These are phyloP conservation scores for Musca vetustissima DNA, from an alignment of 1,140 invertebrate species.

Conservation along the genomic window DNA sequence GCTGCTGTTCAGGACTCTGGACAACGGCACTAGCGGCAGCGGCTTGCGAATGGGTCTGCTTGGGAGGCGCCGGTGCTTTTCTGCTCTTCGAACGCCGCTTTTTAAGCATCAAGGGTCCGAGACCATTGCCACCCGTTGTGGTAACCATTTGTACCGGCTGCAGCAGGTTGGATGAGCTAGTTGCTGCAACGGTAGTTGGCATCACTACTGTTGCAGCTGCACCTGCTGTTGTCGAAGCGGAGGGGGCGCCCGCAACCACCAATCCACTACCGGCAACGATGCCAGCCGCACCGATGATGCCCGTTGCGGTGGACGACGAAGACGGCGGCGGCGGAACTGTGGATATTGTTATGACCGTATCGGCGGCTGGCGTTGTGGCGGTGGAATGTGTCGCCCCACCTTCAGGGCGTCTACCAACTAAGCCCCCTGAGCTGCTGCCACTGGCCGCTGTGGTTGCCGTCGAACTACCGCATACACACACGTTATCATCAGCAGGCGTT, in stretches of 20 bases:
- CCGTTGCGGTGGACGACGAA: slow-evolving; percentile 28
- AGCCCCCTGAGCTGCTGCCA: slow-evolving; percentile 27
- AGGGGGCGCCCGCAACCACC: slow-evolving; percentile 29
- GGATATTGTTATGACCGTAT: slow-evolving; percentile 32
- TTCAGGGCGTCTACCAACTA: slow-evolving; percentile 29
- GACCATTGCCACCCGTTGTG: slow-evolving; percentile 60
- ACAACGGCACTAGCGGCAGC: slow-evolving; percentile 24
- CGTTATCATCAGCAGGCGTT: slow-evolving; percentile 52
- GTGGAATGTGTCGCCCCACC: slow-evolving; percentile 39
- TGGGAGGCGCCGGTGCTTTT: slow-evolving; percentile 65
- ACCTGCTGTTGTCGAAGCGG: slow-evolving; percentile 36
- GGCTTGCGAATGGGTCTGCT: slow-evolving; percentile 47
- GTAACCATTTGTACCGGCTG: slow-evolving; percentile 45
- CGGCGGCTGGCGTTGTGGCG: slow-evolving; percentile 36
- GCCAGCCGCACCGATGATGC: slow-evolving; percentile 28
- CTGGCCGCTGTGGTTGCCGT: slow-evolving; percentile 47
- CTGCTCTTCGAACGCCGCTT: slow-evolving; percentile 73
- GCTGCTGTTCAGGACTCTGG: slow-evolving; percentile 41
- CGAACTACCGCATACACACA: slow-evolving; percentile 37
- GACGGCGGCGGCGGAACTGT: slow-evolving; percentile 27
- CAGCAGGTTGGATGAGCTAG: slow-evolving; percentile 48
- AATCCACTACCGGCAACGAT: slow-evolving; percentile 28
- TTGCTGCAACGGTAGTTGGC: slow-evolving; percentile 50
- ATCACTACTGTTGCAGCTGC: slow-evolving; percentile 45
- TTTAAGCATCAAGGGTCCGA: slow-evolving; percentile 67